Base-by-base conservation (phyloP, 2,113 vertebrate genomes). In the Pleuronectes platessa region DNA sequence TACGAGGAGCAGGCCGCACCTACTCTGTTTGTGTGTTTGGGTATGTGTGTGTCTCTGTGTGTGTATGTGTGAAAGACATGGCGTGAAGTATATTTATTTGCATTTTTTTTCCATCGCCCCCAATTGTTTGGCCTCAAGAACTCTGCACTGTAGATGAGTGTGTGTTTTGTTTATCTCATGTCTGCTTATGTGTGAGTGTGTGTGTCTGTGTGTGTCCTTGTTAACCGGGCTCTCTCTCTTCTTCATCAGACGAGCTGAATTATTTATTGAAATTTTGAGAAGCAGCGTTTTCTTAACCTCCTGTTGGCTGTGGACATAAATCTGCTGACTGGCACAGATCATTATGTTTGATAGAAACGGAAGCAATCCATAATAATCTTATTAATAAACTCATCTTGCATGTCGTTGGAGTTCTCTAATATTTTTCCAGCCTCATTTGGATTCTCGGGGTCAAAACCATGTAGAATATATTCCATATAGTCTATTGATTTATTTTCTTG, bases 241-340 rank as follows among this genome's bases (percentile, higher is more conserved):
- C 47, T 24, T n/a, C 60, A 47, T 78, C 83, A 74, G 69, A 84
- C 78, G 35, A 81, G 64, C 78, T 68, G 77, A 65, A 84, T 90
- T 74, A 78, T 90, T 78, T 72, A 75, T 74, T 76, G 64, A 83
- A 74, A 51, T 31, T 12, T 76, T n/a, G 66, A 55, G 12, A 24
- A 51, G 72, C 61, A 49, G 76, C 37, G 31, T 84, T 72, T 77
- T 71, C 24, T 17, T 15, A 49, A 18, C 23, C 2, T 35, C 40
- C 35, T 24, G 13, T 54, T 26, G n/a, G 63, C 58, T 12, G 3
- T 54, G 17, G 68, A 37, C 53, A 20, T 68, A 47, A 87, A 79
- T 81, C 73, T 74, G 79, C 79, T 66, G 83, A 85, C 24, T 20
- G 27, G 49, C 64, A 61, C 42, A 42, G 35, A 26, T 24, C 24